Conservation (phyloP, 2,113 vertebrate genomes). For the Gallinago undulata region DNA sequence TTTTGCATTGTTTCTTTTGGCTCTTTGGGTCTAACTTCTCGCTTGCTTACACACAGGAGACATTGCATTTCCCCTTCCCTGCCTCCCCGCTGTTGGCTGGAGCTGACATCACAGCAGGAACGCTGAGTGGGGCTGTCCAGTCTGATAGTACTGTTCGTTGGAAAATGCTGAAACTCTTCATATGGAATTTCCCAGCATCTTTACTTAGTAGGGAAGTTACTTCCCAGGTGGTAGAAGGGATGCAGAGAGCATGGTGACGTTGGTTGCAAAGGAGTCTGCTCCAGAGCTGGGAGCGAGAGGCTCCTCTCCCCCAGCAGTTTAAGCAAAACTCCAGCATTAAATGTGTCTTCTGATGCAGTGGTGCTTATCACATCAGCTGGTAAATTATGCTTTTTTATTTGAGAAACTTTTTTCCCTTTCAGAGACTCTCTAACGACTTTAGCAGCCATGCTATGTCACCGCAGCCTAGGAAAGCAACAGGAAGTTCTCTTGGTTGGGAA, state of each 20-base stretch:
- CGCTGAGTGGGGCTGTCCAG: not conserved
- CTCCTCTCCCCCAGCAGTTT: not conserved
- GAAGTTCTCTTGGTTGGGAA: not conserved
- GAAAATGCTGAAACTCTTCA: not conserved
- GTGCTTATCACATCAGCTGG: not conserved
- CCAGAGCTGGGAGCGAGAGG: not conserved
- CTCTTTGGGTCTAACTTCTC: not conserved
- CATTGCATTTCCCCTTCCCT: not conserved
- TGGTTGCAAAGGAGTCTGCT: not conserved
- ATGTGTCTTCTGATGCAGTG: not conserved
- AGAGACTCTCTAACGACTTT: not conserved
- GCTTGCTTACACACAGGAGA: not conserved
- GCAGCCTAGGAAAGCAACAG: not conserved
- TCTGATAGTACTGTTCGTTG: not conserved
- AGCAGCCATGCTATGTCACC: not conserved
- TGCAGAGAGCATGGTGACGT: not conserved
- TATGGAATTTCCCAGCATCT: not conserved
- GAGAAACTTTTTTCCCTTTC: not conserved
- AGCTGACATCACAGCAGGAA: not conserved
- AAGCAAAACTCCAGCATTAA: not conserved
- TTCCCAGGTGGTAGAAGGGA: not conserved
- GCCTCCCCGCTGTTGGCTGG: not conserved
- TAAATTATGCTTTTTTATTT: fast-evolving
- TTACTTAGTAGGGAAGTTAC: not conserved
- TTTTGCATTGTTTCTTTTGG: not conserved